Percentiles rank a stretch among this genome's conserved stretches.
These are phyloP conservation scores for Meiosimyza decipiens DNA, from an alignment of 2,888 invertebrate species.

Conservation along the genomic window DNA sequence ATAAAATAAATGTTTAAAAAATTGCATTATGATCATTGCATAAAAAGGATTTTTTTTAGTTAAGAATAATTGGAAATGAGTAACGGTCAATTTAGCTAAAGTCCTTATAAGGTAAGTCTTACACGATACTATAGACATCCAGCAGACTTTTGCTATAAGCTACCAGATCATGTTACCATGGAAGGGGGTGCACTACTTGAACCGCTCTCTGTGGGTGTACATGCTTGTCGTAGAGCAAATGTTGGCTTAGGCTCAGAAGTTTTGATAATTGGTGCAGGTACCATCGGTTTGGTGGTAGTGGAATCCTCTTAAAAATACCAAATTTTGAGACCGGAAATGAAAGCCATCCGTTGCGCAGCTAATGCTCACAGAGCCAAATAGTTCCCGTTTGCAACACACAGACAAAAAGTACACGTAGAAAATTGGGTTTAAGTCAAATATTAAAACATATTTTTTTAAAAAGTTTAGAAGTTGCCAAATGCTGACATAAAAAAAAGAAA, in stretches of 20 bases:
- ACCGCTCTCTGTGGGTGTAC: constrained; percentile 92
- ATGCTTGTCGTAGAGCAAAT: constrained; percentile 88
- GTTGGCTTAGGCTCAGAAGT: constrained; percentile 79
- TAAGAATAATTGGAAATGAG: too few relatives aligned
- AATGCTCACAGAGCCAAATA: too few relatives aligned
- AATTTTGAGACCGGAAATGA: constrained; percentile 11
- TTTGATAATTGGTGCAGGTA: constrained; percentile 86
- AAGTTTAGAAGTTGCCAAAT: too few relatives aligned
- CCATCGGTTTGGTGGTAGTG: constrained; percentile 88
- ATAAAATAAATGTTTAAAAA: too few relatives aligned
- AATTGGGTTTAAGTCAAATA: neutral
- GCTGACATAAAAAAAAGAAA: too few relatives aligned
- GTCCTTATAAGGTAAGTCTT: constrained; percentile 64
- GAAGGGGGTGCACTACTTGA: constrained; percentile 96
- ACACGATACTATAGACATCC: constrained; percentile 89
- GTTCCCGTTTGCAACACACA: too few relatives aligned
- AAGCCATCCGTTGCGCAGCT: constrained; percentile 3
- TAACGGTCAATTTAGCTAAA: too few relatives aligned
- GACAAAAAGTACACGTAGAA: too few relatives aligned
- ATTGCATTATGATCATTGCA: too few relatives aligned
- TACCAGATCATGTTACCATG: constrained; percentile 88
- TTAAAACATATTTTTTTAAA: too few relatives aligned
- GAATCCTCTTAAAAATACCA: neutral
- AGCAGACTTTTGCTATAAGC: constrained; percentile 87
- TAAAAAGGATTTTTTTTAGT: too few relatives aligned